Base-by-base conservation (phyloP, 2,888 invertebrate genomes). In the Orthonychiurus folsomi region DNA sequence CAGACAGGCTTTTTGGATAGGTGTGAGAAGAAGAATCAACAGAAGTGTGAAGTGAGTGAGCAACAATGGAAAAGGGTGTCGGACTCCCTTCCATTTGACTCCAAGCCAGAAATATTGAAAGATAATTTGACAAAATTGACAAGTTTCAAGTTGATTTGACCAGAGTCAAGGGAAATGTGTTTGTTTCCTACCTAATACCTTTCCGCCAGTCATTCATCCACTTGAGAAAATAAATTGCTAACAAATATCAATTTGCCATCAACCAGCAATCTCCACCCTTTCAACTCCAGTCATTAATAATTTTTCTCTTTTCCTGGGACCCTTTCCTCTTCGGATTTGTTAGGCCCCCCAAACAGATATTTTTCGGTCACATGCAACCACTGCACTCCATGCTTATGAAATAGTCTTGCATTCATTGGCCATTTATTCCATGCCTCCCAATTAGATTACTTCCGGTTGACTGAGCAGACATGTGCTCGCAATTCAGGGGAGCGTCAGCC, bases 81-180 rank as follows among this genome's bases (percentile, higher is more conserved):
- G n/a, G n/a, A n/a, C n/a, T n/a, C n/a, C n/a, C n/a, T n/a, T n/a
- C n/a, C n/a, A n/a, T n/a, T n/a, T n/a, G n/a, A n/a, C n/a, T n/a
- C n/a, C n/a, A 50, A 52, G 50, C 52, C 23, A 59, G 52, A 56
- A 26, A 59, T 50, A 52, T 15, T 28, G 52, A 52, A 50, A 27
- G 59, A 59, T 59, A 59, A 59, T 59, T 59, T 59, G 59, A 59
- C 59, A 59, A 59, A 59, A 52, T 50, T 59, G 59, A 59, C 59
- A 59, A 59, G 52, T 59, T 59, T 59, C 59, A 59, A 59, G 50
- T 28, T 59, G 52, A 59, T 50, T 59, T 59, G 27, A 47, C 47
- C 28, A n/a, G 27, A 23, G 59, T 52, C 26, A 50, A 28, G 50
- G 28, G 52, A 59, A 59, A 37, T 15, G 15, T 37, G n/a, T 37